Evolutionary conservation across 1,140 invertebrate species (phyloP).

Genomic region (Tenebrio molitor): DNA sequence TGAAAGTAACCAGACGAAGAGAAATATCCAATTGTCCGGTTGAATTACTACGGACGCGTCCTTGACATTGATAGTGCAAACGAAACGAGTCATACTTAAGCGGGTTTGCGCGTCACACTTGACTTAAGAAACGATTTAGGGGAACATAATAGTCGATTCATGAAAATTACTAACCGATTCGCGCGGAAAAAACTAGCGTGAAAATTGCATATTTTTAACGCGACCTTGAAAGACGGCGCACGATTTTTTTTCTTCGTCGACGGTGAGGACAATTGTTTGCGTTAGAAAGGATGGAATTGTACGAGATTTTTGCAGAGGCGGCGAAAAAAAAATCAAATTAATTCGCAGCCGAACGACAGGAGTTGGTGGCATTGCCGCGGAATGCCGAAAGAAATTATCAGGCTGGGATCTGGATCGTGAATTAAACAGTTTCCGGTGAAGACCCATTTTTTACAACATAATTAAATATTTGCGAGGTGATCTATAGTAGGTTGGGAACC

Average conservation of each 20-base stretch:
- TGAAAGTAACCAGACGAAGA: slow-evolving; percentile 16
- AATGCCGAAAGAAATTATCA: no score
- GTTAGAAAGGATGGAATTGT: neutral
- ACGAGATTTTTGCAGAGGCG: neutral
- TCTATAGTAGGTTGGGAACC: no score
- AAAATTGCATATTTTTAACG: slow-evolving; percentile 7
- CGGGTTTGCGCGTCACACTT: slow-evolving; percentile 18
- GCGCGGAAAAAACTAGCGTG: slow-evolving; percentile 10
- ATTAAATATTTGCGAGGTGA: no score
- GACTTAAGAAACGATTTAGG: slow-evolving; percentile 14
- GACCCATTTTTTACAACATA: no score
- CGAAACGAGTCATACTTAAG: slow-evolving; percentile 17
- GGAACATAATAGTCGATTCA: slow-evolving; percentile 10
- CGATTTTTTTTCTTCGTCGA: neutral
- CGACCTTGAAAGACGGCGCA: slow-evolving; percentile 8
- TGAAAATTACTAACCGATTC: neutral
- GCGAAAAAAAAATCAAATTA: neutral
- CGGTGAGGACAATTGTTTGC: slow-evolving; percentile 1
- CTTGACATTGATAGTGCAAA: slow-evolving; percentile 25
- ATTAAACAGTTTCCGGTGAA: no score
- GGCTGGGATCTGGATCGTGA: no score
- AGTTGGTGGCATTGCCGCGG: no score
- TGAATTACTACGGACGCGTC: neutral
- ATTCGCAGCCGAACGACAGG: no score
- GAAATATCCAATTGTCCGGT: slow-evolving; percentile 30